phyloP scores from a whole-genome alignment of 2,113 vertebrate genomes.

The Centrocercus urophasianus region DNA sequence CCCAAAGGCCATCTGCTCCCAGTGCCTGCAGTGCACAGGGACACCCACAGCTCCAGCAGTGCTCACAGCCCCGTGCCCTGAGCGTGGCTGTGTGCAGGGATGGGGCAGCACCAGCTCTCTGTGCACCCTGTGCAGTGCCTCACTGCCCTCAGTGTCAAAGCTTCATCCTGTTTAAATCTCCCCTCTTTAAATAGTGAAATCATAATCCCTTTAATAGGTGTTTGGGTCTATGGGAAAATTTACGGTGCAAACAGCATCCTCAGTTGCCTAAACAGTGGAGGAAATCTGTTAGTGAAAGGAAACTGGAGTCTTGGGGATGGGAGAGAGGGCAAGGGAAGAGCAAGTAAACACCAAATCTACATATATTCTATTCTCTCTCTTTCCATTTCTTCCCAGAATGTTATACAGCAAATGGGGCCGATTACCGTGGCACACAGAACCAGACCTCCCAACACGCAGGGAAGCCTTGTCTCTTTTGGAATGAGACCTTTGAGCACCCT shows the following conservation, averaged over 20 bases:
- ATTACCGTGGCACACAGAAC: conserved; percentile 94
- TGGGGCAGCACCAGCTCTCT: no score
- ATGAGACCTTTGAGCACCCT: conserved; percentile 96
- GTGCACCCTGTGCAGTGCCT: no score
- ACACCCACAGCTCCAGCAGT: no score
- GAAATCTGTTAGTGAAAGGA: neutral
- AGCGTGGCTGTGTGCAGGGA: no score
- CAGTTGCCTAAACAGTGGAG: neutral
- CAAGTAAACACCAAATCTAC: neutral
- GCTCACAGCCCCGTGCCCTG: no score
- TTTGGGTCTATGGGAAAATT: neutral
- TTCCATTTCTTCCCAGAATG: conserved; percentile 84
- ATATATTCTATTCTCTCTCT: neutral
- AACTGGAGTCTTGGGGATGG: neutral
- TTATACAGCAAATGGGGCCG: conserved; percentile 94
- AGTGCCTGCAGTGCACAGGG: no score
- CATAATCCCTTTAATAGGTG: neutral
- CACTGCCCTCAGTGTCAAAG: no score
- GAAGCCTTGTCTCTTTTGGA: conserved; percentile 96
- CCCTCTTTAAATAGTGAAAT: neutral
- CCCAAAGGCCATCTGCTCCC: no score
- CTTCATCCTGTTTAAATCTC: no score
- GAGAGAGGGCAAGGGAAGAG: neutral
- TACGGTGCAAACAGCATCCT: neutral
- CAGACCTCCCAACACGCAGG: conserved; percentile 89